These are phyloP conservation scores for Odocoileus hemionus DNA, from an alignment of 2,113 vertebrate genomes.

Conservation along the genomic window DNA sequence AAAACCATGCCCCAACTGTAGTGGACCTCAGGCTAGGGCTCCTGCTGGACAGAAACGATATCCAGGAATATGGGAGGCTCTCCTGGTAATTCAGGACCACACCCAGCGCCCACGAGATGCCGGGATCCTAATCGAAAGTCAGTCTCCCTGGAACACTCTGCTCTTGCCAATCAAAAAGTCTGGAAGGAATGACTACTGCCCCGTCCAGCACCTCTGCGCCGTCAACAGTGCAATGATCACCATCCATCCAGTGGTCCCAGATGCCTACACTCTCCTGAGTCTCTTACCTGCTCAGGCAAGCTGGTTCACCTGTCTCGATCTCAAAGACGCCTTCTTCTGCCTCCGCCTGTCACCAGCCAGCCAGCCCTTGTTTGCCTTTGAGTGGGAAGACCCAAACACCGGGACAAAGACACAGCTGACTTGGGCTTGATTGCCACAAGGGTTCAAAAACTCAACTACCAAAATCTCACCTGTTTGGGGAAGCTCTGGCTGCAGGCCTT, in stretches of 20 bases:
- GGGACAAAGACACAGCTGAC: not conserved
- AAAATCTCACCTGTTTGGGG: not conserved
- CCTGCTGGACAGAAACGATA: not conserved
- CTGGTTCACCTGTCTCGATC: not conserved
- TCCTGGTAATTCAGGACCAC: not conserved
- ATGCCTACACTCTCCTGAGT: not conserved
- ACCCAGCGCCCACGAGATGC: rapidly evolving
- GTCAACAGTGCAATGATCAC: rapidly evolving
- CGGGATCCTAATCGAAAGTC: not conserved
- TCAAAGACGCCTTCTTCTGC: not conserved
- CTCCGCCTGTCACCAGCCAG: not conserved
- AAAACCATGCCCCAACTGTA: not conserved
- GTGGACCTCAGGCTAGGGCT: not conserved
- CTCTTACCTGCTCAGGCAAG: not conserved
- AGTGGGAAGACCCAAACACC: not conserved
- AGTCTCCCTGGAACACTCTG: not conserved
- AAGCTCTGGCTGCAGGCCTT: not conserved
- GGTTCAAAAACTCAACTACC: not conserved
- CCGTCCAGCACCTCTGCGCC: rapidly evolving
- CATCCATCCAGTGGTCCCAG: not conserved
- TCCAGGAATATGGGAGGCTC: not conserved
- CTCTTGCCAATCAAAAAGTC: not conserved
- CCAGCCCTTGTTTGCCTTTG: not conserved
- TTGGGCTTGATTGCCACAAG: not conserved
- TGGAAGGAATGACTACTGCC: not conserved